Percentiles rank a stretch among this genome's conserved stretches.
Conservation (phyloP, 2,888 invertebrate species). For the Malthinus seriepunctatus region DNA sequence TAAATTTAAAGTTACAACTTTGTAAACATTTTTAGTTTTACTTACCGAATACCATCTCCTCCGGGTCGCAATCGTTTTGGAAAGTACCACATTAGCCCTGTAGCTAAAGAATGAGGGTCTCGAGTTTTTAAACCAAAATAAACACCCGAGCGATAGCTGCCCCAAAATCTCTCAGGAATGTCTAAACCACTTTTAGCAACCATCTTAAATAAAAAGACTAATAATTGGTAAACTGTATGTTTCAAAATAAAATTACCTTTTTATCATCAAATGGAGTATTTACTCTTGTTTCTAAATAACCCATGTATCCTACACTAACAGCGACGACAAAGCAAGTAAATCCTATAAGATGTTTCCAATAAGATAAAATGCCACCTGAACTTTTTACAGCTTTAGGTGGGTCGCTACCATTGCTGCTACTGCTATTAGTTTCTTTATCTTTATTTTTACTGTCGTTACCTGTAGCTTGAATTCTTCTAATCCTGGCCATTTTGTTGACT, state of each 20-base stretch:
- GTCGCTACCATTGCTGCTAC: slow-evolving; percentile 54
- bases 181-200: slow-evolving; percentile 71
- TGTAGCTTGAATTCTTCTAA: slow-evolving; percentile 33
- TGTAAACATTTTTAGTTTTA: slow-evolving; percentile 2
- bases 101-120: slow-evolving; percentile 84
- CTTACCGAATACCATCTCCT: slow-evolving; percentile 74
- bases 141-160: slow-evolving; percentile 84
- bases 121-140: slow-evolving; percentile 93
- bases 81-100: slow-evolving; percentile 97
- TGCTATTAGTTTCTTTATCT: slow-evolving; percentile 43
- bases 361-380: slow-evolving; percentile 39
- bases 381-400: slow-evolving; percentile 41
- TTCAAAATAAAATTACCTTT: slow-evolving; percentile 60
- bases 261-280: slow-evolving; percentile 82
- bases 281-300: slow-evolving; percentile 85
- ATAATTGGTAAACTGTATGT: slow-evolving; percentile 1
- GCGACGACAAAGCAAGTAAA: slow-evolving; percentile 69
- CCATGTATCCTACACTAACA: slow-evolving; percentile 74
- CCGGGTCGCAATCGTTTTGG: slow-evolving; percentile 67
- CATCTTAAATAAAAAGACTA: slow-evolving; percentile 59
- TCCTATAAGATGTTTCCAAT: slow-evolving; percentile 67
- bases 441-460: slow-evolving; percentile 23
- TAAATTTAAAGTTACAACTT: neutral
- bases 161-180: slow-evolving; percentile 87
- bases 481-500: slow-evolving; percentile 31